Base-by-base conservation (phyloP, 2,888 invertebrate genomes). In the Argyresthia albistria region DNA sequence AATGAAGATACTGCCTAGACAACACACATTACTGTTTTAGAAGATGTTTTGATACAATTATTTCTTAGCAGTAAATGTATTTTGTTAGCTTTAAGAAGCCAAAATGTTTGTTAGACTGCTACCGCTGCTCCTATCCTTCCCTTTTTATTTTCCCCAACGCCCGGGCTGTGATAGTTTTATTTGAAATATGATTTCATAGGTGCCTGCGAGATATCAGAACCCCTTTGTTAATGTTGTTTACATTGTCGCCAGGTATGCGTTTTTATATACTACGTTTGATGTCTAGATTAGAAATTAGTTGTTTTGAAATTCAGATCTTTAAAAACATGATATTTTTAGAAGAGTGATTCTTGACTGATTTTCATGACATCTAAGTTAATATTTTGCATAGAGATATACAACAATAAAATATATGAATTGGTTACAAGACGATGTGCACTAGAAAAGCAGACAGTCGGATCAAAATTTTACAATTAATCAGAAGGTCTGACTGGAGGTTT, bases 201-300 rank as follows among this genome's bases (percentile, higher is more conserved):
- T 86, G 86, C 86, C 86, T 87, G 87, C 79, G 83, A 74, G 82
- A 75, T 75, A 73, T 69, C 76, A 77, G 72, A 80, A 77, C 80
- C 84, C 25, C 81, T 84, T 84, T 81, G 64, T 86, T 81, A 84
- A 80, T 84, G 86, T 87, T 87, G 87, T 87, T 87, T 87, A 87
- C 87, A 87, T 87, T 86, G 87, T 87, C 87, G 87, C 87, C 87
- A 87, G 87, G 87, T 87, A 87, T 84, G 86, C 82, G 73, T 81
- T 80, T 78, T 79, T 73, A 69, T 57, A 74, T 81, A 74, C 74
- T 80, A 80, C 64, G 69, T 76, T 75, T 72, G 59, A 60, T 75
- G 66, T 73, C 59, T 65, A 70, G 69, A 64, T 60, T 58, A 61
- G 61, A 25, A 25, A 25, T 25, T 25, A 25, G 25, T 4, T 25